A percentile compares a stretch with the other conserved stretches of the same genome.
phyloP scores from a whole-genome alignment of 1,140 invertebrate species.

The Gonatopus flavifemur region DNA sequence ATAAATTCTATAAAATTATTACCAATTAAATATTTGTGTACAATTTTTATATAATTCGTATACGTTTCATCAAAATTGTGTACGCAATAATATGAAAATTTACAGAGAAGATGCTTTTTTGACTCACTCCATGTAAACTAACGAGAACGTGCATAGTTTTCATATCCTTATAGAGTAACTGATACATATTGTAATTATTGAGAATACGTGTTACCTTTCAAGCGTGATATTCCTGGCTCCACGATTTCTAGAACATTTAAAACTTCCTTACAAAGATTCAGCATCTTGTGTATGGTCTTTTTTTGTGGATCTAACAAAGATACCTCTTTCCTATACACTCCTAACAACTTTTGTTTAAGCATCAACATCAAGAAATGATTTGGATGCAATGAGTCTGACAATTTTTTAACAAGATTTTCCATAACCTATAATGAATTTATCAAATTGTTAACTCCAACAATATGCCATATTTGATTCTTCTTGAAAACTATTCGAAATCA shows the following conservation, averaged over 20 bases:
- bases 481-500: slow-evolving; percentile 10
- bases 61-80: too few relatives aligned
- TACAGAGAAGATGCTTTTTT: too few relatives aligned
- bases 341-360: slow-evolving; percentile 68
- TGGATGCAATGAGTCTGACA: slow-evolving; percentile 61
- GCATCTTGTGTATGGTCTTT: slow-evolving; percentile 64
- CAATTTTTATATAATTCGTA: too few relatives aligned
- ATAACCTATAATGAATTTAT: slow-evolving; percentile 41
- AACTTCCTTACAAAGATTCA: slow-evolving; percentile 67
- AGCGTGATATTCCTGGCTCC: slow-evolving; percentile 73
- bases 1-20: too few relatives aligned
- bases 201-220: slow-evolving; percentile 60
- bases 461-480: background rate
- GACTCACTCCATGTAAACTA: too few relatives aligned
- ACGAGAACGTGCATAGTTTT: too few relatives aligned
- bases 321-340: slow-evolving; percentile 59
- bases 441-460: background rate
- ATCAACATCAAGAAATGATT: slow-evolving; percentile 69
- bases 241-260: slow-evolving; percentile 66
- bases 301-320: slow-evolving; percentile 57
- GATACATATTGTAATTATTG: slow-evolving; percentile 1
- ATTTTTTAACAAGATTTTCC: slow-evolving; percentile 63
- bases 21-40: too few relatives aligned
- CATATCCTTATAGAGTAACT: slow-evolving; percentile 5
- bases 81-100: too few relatives aligned